These are phyloP conservation scores for Agonopterix heracliana DNA, from an alignment of 2,888 invertebrate genomes.

Conservation along the genomic window DNA sequence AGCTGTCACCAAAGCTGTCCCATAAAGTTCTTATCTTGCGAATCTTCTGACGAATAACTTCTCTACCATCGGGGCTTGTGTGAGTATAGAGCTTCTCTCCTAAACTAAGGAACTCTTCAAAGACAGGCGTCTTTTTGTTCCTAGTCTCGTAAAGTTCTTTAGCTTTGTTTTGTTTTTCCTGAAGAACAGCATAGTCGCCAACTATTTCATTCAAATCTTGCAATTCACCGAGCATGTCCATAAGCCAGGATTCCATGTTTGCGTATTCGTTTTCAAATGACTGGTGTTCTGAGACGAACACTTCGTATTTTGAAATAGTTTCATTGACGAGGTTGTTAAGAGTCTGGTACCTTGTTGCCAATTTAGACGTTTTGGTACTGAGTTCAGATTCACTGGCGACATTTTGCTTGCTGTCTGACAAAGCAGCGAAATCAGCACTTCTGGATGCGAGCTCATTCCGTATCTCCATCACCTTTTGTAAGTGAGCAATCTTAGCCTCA, in stretches of 20 bases:
- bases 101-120: constrained; percentile 89
- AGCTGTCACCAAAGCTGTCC: constrained; percentile 92
- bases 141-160: constrained; percentile 87
- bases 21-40: constrained; percentile 88
- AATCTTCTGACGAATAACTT: constrained; percentile 92
- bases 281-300: constrained; percentile 90
- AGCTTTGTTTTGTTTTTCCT: constrained; percentile 88
- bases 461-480: constrained; percentile 84
- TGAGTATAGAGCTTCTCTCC: constrained; percentile 95
- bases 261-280: constrained; percentile 85
- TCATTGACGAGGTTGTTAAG: constrained; percentile 89
- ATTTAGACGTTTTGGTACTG: constrained; percentile 83
- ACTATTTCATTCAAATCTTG: constrained; percentile 88
- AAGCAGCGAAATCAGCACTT: constrained; percentile 79
- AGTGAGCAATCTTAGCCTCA: constrained; percentile 86
- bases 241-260: constrained; percentile 85
- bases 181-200: constrained; percentile 88
- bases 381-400: constrained; percentile 86
- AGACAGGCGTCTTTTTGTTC: constrained; percentile 85
- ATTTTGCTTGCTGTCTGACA: constrained; percentile 81
- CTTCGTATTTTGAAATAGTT: constrained; percentile 87
- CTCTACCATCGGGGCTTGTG: constrained; percentile 96
- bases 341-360: constrained; percentile 88
- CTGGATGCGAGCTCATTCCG: constrained; percentile 83
- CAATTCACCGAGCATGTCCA: constrained; percentile 82